phyloP scores from a whole-genome alignment of 2,797 vertebrate genomes.

The Sebastes glaucus region DNA sequence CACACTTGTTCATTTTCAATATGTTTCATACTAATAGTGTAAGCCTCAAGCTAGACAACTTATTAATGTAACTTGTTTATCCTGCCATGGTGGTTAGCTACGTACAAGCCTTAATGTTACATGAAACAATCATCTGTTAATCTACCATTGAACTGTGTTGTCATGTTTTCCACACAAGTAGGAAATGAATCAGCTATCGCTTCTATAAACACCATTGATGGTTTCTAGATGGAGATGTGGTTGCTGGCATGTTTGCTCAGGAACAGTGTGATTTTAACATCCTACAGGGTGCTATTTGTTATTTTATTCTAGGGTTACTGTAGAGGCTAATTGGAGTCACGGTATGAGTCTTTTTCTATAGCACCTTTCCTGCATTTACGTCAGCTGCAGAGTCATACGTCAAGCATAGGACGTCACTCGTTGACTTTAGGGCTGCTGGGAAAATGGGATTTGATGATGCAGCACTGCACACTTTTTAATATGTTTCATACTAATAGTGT shows the following conservation, averaged over 20 bases:
- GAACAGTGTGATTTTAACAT: background rate
- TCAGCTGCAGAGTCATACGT: constrained; percentile 6
- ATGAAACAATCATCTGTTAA: background rate
- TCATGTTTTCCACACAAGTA: no score
- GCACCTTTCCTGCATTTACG: constrained; percentile 8
- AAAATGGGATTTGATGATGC: background rate
- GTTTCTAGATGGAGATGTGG: background rate
- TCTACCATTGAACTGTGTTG: fast-evolving
- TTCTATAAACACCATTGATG: background rate
- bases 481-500: background rate
- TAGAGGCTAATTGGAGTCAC: background rate
- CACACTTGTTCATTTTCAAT: background rate
- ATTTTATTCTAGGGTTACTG: background rate
- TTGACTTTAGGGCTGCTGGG: background rate
- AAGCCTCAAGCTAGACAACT: background rate
- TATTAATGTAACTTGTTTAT: background rate
- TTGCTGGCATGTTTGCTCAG: background rate
- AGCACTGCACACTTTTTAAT: background rate
- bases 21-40: background rate
- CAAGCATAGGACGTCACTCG: constrained; percentile 11
- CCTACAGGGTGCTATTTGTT: background rate
- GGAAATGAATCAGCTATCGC: background rate
- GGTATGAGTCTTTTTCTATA: background rate
- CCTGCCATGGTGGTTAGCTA: background rate
- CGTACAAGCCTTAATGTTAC: background rate